A percentile compares a stretch with the other conserved stretches of the same genome.
Evolutionary conservation across 2,888 invertebrate genomes (phyloP).

Genomic region (Apamea sordens): DNA sequence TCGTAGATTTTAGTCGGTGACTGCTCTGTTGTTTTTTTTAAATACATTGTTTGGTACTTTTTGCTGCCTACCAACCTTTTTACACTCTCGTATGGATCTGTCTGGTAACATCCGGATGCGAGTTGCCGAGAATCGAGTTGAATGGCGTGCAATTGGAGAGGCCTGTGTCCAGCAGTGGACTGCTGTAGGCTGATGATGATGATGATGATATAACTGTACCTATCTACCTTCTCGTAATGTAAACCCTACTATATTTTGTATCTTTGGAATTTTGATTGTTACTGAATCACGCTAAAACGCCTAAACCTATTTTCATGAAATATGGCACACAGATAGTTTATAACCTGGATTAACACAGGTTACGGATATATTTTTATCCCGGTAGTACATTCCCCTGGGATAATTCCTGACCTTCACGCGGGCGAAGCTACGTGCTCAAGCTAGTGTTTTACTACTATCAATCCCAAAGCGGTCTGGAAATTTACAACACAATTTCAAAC

Average conservation of each 20-base stretch:
- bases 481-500: slow-evolving; percentile 25
- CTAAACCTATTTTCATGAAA: not conserved
- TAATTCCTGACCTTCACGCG: not conserved
- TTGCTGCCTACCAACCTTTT: not conserved
- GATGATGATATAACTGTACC: not conserved
- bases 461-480: slow-evolving; percentile 26
- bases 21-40: not conserved
- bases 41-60: not conserved
- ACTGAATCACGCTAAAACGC: not conserved
- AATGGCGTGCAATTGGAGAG: not conserved
- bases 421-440: not conserved
- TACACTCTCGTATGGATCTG: too few relatives aligned
- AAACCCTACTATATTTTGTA: not conserved
- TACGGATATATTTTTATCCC: not conserved
- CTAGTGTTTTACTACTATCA: not conserved
- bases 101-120: not conserved
- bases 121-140: too few relatives aligned
- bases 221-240: not conserved
- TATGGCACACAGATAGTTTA: not conserved
- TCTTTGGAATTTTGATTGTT: not conserved
- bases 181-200: not conserved
- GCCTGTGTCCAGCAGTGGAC: not conserved
- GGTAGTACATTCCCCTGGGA: not conserved
- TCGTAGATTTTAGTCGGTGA: not conserved
- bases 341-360: too few relatives aligned